Evolutionary conservation across 2,113 vertebrate genomes (phyloP).

Genomic region (Cyprinodon brontotheroides): DNA sequence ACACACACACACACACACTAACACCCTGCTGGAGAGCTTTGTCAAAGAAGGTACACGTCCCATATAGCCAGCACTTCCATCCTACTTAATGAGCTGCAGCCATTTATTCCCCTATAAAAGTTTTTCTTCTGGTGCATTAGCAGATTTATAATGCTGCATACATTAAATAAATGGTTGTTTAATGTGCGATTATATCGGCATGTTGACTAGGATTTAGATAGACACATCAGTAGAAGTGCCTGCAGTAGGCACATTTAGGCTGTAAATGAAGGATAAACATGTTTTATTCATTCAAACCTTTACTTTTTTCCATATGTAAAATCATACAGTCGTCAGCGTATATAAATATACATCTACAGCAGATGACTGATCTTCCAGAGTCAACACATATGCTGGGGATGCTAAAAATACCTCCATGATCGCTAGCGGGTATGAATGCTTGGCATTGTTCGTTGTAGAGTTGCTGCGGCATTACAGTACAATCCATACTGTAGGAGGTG

Average conservation of each 20-base stretch:
- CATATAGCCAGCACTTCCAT: constrained; percentile 31
- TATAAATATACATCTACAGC: neutral
- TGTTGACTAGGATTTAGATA: constrained; percentile 7
- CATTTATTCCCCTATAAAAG: constrained; percentile 16
- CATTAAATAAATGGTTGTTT: neutral
- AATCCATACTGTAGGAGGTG: neutral
- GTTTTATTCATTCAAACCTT: neutral
- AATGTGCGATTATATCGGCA: neutral
- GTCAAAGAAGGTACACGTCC: constrained; percentile 37
- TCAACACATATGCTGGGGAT: neutral
- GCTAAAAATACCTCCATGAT: neutral
- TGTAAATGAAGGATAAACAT: neutral
- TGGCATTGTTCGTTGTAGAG: neutral
- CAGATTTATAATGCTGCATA: constrained; percentile 9
- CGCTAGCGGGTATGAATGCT: neutral
- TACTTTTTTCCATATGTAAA: neutral
- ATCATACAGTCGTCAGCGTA: neutral
- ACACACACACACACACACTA: neutral
- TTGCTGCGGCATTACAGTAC: neutral
- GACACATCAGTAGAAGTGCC: neutral
- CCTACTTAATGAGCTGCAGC: constrained; percentile 28
- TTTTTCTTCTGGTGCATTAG: constrained; percentile 2
- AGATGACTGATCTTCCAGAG: neutral
- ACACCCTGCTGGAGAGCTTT: constrained; percentile 8
- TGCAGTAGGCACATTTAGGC: neutral